Conservation (phyloP, 2,113 vertebrate genomes). For the Elephas maximus region DNA sequence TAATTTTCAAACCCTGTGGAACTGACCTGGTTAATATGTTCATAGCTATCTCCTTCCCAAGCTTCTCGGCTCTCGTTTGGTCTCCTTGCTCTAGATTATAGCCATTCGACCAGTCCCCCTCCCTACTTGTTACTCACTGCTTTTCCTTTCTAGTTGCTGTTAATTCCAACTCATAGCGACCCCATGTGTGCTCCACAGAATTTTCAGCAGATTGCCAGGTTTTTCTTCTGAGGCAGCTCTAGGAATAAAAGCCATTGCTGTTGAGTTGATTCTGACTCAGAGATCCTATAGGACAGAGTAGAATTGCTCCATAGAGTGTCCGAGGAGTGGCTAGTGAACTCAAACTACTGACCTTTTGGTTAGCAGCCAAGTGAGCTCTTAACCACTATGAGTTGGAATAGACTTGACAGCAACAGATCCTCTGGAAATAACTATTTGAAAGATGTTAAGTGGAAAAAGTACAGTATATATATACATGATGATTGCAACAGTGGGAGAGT, state of each 20-base stretch:
- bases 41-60: neutral
- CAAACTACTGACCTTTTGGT: too few relatives aligned
- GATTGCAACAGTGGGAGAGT: neutral
- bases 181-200: neutral
- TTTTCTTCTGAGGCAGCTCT: neutral
- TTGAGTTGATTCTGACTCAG: too few relatives aligned
- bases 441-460: neutral
- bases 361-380: too few relatives aligned
- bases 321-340: too few relatives aligned
- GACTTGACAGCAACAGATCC: neutral
- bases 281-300: too few relatives aligned
- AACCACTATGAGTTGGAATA: too few relatives aligned
- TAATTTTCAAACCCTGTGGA: too few relatives aligned
- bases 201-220: neutral
- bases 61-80: neutral
- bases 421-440: constrained; percentile 15
- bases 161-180: neutral
- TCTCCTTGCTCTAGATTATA: neutral
- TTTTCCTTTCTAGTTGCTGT: neutral
- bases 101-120: neutral
- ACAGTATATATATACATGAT: neutral
- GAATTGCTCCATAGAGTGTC: too few relatives aligned
- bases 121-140: neutral
- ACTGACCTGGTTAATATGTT: neutral
- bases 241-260: neutral